Evolutionary conservation across 1,140 invertebrate genomes (phyloP).

Genomic region (Conus ventricosus): DNA sequence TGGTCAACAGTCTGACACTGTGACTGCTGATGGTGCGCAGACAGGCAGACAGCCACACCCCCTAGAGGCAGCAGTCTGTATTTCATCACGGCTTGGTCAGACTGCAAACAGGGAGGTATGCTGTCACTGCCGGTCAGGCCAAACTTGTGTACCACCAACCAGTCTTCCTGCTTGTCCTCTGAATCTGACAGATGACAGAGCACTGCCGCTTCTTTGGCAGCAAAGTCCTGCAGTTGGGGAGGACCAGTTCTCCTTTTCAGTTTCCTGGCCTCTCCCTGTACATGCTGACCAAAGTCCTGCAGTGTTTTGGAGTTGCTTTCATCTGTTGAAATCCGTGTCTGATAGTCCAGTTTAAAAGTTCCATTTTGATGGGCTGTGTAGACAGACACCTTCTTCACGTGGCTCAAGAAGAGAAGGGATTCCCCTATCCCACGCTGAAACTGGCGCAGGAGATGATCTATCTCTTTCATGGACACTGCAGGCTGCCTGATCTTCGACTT

Average conservation of each 20-base stretch:
- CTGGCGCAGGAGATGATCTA: background rate
- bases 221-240: background rate
- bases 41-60: constrained; percentile 57
- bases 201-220: background rate
- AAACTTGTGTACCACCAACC: constrained; percentile 28
- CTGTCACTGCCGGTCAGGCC: background rate
- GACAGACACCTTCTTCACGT: constrained; percentile 18
- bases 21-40: background rate
- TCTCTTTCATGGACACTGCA: background rate
- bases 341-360: background rate
- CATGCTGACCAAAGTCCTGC: background rate
- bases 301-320: background rate
- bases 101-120: background rate
- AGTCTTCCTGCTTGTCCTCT: constrained; percentile 19
- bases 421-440: background rate
- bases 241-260: background rate
- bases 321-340: background rate
- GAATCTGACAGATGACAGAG: background rate
- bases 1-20: background rate
- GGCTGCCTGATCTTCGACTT: constrained; percentile 8
- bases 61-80: constrained; percentile 62
- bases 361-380: background rate
- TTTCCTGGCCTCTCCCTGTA: background rate
- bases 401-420: constrained; percentile 14
- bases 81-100: constrained; percentile 44